Evolutionary conservation across 2,113 vertebrate species (phyloP).

Genomic region (Xiphias gladius): DNA sequence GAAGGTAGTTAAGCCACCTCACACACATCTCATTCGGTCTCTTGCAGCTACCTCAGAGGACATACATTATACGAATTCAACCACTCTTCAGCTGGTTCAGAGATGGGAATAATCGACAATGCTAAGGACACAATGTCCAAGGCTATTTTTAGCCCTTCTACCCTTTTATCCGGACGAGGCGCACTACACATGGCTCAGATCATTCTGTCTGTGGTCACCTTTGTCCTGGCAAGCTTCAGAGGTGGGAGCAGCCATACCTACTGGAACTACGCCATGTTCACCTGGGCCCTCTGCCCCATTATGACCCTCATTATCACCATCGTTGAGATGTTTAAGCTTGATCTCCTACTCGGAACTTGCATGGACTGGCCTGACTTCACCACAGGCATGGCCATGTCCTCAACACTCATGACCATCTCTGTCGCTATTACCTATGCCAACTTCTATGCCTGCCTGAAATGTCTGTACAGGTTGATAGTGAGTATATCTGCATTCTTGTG

Average conservation of each 20-base stretch:
- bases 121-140: conserved; percentile 61
- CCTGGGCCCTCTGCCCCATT: conserved; percentile 87
- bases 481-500: conserved; percentile 81
- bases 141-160: conserved; percentile 63
- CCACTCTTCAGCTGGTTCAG: not conserved
- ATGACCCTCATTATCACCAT: conserved; percentile 86
- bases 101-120: conserved; percentile 58
- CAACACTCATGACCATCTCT: conserved; percentile 85
- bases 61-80: not conserved
- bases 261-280: conserved; percentile 87
- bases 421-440: conserved; percentile 84
- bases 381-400: conserved; percentile 88
- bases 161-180: conserved; percentile 57
- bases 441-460: conserved; percentile 69
- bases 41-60: conserved; percentile 1
- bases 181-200: conserved; percentile 76
- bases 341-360: conserved; percentile 81
- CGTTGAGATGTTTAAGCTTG: conserved; percentile 83
- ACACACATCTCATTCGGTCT: not conserved
- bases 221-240: conserved; percentile 55
- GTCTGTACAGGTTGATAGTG: conserved; percentile 76
- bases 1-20: not conserved
- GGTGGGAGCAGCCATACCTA: conserved; percentile 59
- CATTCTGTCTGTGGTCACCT: conserved; percentile 68
- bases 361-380: conserved; percentile 89